Evolutionary conservation across 2,888 invertebrate species (phyloP), one percentile per base, ranked within the genome.

Genomic region (Mallateleia sp.): DNA sequence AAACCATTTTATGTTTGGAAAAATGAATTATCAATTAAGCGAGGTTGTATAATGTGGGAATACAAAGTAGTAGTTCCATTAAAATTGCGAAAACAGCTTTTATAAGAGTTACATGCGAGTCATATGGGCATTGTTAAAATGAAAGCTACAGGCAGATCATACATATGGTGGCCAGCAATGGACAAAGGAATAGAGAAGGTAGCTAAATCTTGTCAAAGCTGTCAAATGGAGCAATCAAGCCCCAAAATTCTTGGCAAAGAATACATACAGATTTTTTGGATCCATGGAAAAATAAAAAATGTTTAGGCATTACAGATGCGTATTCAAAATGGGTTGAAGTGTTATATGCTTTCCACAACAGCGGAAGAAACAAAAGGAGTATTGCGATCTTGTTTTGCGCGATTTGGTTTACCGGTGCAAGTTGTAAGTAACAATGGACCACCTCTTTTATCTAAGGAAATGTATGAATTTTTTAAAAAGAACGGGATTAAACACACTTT

Each of bases 111-210:
- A 22, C 90, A 91, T 64, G 74, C 58, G 1, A 88, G 89, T 8
- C 90, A 90, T 74, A 24, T 89, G 18, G 90, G 91, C 3, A 80
- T 89, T 11, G 86, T 85, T 5, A 90, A 89, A 66, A 92, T 90
- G 85, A 91, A 92, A 72, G 60, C 82, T 32, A 22, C 89, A 7
- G 90, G 91, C 1, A 67, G 90, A 45, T 80, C 81, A 2, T 90
- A 90, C 54, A 79, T 90, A 2, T 90, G 88, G 79, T 92, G 90
- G 90, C 85, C 77, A 52, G 71, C 79, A 22, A 85, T 91, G 7
- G 90, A 92, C 56, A 52, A 22, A 2, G 62, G 87, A 0, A 79
- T 89, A 24, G 85, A 89, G 18, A 22, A 38, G 1, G 7, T 72
- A 11, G 45, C 66, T 0, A 71, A 67, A 22, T 45, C 42, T 1